Evolutionary conservation across 2,797 vertebrate species (phyloP), one percentile per base, ranked within the genome.

Genomic region (Antrozous pallidus): DNA sequence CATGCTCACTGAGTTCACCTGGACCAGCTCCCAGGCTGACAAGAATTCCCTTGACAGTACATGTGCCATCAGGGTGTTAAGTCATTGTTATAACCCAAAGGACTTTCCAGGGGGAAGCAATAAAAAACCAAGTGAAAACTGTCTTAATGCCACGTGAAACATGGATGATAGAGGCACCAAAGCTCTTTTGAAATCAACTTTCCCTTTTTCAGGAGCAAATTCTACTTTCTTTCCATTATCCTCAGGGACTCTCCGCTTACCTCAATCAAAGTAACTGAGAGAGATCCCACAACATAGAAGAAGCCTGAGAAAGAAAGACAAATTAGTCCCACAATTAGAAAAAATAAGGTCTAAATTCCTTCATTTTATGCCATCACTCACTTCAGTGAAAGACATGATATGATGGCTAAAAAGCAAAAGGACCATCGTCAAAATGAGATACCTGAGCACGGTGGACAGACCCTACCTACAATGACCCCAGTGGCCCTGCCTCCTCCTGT

Each of bases 91-190:
- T 36, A 70, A 90, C 47, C 90, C 75, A 56, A 81, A 93, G 3
- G 65, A 65, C 77, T 85, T 96, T 74, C 87, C 73, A 56, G 49
- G 65, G 83, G 92, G 87, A 94, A n/a, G 67, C 71, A 69, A 86
- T 31, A 18, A 74, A 88, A 96, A 73, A 47, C 31, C 33, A 47
- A 73, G 70, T 74, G 80, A 71, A 95, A 94, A 91, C 0, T 22
- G 22, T 33, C 31, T 80, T 88, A 77, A 54, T 47, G 51, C 45
- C 88, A 92, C 33, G 31, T 10, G 31, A 83, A 93, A 92, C 71
- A 58, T 40, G 79, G 65, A 40, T 13, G 58, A 81, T 2, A 8
- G 61, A 36, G 24, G 70, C 33, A 28, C 40, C 51, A 24, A n/a
- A 58, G 54, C 40, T 69, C 56, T 28, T 69, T 56, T 71, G 65